phyloP scores from a whole-genome alignment of 2,113 vertebrate genomes.

The Phodopus roborovskii region DNA sequence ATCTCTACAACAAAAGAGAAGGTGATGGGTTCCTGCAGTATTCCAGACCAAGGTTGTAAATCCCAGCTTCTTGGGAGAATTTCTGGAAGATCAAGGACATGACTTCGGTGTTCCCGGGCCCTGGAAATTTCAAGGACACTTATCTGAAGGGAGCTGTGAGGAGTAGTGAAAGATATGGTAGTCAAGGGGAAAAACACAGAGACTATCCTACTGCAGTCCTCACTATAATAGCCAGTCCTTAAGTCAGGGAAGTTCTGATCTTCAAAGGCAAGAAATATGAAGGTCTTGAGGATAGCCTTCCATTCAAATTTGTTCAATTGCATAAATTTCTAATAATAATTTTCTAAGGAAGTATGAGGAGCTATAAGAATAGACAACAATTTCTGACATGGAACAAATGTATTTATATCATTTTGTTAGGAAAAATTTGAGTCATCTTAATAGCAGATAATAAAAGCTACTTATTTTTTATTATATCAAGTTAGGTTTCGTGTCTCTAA shows the following conservation, averaged over 20 bases:
- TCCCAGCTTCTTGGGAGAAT: not conserved
- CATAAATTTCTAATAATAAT: not conserved
- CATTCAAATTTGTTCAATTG: not conserved
- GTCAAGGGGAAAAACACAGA: not conserved
- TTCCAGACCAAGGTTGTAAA: not conserved
- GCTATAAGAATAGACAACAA: not conserved
- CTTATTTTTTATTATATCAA: not conserved
- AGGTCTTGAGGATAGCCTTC: not conserved
- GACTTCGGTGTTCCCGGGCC: not conserved
- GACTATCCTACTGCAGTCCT: not conserved
- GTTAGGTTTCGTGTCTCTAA: not conserved
- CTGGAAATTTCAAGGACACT: not conserved
- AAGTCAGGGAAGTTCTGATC: not conserved
- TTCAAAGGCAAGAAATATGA: not conserved
- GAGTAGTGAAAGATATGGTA: not conserved
- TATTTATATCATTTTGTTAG: not conserved
- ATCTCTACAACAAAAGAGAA: not conserved
- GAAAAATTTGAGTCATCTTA: not conserved
- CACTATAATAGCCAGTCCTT: not conserved
- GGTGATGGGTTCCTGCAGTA: not conserved
- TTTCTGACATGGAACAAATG: not conserved
- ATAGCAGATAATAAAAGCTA: not conserved
- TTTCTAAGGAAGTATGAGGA: not conserved
- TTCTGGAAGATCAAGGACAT: not conserved
- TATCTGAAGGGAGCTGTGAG: not conserved